A percentile compares a stretch with the other conserved stretches of the same genome.
Evolutionary conservation across 2,888 invertebrate genomes (phyloP).

Genomic region (Pristionchus mayeri): DNA sequence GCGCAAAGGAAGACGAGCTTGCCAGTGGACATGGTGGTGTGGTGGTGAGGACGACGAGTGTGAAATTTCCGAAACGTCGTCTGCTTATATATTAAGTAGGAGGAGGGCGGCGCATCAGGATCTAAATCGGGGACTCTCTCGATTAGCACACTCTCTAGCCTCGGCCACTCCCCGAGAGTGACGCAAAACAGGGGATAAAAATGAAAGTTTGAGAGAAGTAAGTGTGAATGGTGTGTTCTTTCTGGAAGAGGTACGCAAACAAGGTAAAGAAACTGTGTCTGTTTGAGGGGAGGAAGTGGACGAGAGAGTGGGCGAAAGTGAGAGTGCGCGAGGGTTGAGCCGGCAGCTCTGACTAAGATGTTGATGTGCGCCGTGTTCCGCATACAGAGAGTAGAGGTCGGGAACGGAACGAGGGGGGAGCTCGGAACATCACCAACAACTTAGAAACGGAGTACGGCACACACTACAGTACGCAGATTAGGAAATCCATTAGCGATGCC

Average conservation of each 20-base stretch:
- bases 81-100: neutral
- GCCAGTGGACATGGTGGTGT: neutral
- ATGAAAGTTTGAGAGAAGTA: slow-evolving; percentile 2
- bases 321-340: neutral
- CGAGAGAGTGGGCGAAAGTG: neutral
- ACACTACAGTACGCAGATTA: neutral
- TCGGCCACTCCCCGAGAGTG: neutral
- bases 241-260: neutral
- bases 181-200: neutral
- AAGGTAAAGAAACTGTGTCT: neutral
- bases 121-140: neutral
- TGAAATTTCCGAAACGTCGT: slow-evolving; percentile 26
- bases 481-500: no score
- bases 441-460: neutral
- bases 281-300: neutral
- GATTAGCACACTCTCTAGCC: neutral
- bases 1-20: slow-evolving; percentile 53
- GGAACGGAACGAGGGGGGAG: no score
- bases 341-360: slow-evolving; percentile 1
- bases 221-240: slow-evolving; percentile 1
- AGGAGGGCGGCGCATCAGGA: slow-evolving; percentile 16
- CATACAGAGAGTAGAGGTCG: slow-evolving; percentile 20
- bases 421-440: no score
- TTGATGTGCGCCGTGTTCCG: neutral
- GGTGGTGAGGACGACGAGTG: neutral